Base-by-base conservation (phyloP, 2,888 invertebrate species). In the Conistra vaccinii region DNA sequence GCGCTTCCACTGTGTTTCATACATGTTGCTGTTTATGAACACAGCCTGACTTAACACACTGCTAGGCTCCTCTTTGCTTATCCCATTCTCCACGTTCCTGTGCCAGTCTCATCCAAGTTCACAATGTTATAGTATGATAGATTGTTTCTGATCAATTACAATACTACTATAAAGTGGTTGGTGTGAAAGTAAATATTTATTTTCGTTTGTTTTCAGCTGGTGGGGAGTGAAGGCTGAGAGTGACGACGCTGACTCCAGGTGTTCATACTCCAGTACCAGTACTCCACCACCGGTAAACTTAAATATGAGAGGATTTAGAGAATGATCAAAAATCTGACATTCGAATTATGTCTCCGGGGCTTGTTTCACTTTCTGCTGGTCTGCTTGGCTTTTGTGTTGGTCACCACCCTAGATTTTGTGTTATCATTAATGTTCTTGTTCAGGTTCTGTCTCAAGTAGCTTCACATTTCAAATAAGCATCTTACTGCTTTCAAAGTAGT, bases 221-320 rank as follows among this genome's bases (percentile, higher is more conserved):
- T 95, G 95, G 93, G 95, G 93, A 71, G 94, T 97, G 90, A 97
- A 96, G 91, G 94, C 96, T 2, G 97, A 97, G 89, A 97, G 97
- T 62, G 98, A 98, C 81, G 98, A 98, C 86, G 97, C 97, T 0
- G 98, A 98, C 92, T 98, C 98, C 48, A 97, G 98, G 85, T 98
- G 98, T 91, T 98, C 98, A 0, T 98, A 98, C 90, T 98, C 98
- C 90, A 98, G 98, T 90, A 97, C 98, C 58, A 98, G 97, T 91
- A 98, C 98, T 39, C 98, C 98, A 35, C 97, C 98, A n/a, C 96
- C 94, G 58, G 95, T 95, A 48, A 48, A 0, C 7, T 48, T 23
- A 9, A 9, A 42, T 42, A 3, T 14, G 14, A 39, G 1, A 39
- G 39, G 39, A 39, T 39, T 39, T 39, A 9, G 39, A 39, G 39